These are phyloP conservation scores for Phaedon cochleariae DNA, from an alignment of 2,888 invertebrate genomes.

Conservation along the genomic window DNA sequence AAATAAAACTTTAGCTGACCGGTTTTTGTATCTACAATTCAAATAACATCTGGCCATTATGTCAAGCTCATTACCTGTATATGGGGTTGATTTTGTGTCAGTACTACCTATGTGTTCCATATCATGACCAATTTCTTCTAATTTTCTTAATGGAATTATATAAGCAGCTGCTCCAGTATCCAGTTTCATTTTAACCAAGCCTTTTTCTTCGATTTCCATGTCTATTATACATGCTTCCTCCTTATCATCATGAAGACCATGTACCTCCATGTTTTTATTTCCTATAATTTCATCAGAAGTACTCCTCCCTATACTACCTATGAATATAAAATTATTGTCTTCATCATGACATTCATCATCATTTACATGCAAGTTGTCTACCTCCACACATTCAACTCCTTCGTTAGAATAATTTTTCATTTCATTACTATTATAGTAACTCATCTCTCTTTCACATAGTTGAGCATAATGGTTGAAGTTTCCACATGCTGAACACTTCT, in stretches of 20 bases:
- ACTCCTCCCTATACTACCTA: too few relatives aligned
- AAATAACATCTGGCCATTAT: neutral
- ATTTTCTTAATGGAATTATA: neutral
- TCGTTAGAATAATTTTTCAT: too few relatives aligned
- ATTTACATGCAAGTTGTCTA: too few relatives aligned
- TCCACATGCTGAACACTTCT: slow-evolving; percentile 23
- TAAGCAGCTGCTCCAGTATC: neutral
- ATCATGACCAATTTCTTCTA: neutral
- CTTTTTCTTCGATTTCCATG: neutral
- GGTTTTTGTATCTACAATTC: neutral
- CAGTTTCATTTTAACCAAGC: neutral
- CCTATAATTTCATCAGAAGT: too few relatives aligned
- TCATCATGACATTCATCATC: too few relatives aligned
- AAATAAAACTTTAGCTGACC: neutral
- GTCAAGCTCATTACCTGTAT: neutral
- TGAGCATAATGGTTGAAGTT: slow-evolving; percentile 22
- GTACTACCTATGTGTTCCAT: neutral
- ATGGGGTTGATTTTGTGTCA: neutral
- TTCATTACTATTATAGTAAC: too few relatives aligned
- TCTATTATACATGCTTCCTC: neutral
- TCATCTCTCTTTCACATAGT: neutral
- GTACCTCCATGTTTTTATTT: too few relatives aligned
- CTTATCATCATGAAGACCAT: too few relatives aligned
- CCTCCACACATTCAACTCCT: too few relatives aligned
- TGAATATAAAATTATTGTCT: too few relatives aligned